Evolutionary conservation across 2,888 invertebrate species (phyloP).

Genomic region (Mythimna lalbum): DNA sequence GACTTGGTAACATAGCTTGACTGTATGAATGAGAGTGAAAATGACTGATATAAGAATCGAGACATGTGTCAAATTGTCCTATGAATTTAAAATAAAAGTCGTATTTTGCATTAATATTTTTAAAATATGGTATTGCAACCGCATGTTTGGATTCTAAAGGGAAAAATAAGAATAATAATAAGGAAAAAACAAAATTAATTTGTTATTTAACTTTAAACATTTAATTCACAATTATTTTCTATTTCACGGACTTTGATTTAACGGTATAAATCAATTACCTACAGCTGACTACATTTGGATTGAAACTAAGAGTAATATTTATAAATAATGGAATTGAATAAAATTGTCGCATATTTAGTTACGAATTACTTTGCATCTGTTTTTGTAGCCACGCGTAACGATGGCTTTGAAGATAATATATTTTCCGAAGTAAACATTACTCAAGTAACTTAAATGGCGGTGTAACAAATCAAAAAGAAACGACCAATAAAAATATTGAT

Average conservation of each 20-base stretch:
- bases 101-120: too few species aligned
- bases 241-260: constrained; percentile 9
- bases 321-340: constrained; percentile 56
- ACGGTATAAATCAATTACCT: constrained; percentile 40
- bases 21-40: not conserved
- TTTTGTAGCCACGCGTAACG: constrained; percentile 14
- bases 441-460: not conserved
- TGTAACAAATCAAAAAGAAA: constrained; percentile 13
- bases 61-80: not conserved
- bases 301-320: constrained; percentile 41
- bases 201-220: not conserved
- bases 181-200: not conserved
- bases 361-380: constrained; percentile 43
- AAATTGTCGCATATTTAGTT: constrained; percentile 49
- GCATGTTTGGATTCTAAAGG: not conserved
- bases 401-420: constrained; percentile 9
- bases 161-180: not conserved
- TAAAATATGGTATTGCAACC: not conserved
- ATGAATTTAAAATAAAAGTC: not conserved
- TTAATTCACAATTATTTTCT: not conserved
- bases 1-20: not conserved
- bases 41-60: not conserved
- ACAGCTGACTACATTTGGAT: constrained; percentile 28
- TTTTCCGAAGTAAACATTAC: constrained; percentile 12
- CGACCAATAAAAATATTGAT: constrained; percentile 9